phyloP scores from a whole-genome alignment of 2,797 vertebrate species.

The Lophura swinhoii region DNA sequence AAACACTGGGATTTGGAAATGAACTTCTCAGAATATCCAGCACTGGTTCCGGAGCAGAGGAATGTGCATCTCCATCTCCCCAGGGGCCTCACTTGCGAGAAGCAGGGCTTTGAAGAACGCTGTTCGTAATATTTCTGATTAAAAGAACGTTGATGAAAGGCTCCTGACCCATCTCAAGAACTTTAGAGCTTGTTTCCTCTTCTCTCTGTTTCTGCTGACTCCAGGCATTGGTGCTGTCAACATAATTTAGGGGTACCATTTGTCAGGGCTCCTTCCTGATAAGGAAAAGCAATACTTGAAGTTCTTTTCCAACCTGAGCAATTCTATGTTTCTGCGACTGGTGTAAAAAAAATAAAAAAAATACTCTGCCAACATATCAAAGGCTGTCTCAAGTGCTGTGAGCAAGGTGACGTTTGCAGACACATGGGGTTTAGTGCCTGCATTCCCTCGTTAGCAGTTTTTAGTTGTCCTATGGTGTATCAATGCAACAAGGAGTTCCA shows the following conservation, averaged over 20 bases:
- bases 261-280: background rate
- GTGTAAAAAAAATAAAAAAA: background rate
- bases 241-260: slow-evolving; percentile 23
- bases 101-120: background rate
- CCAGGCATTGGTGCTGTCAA: background rate
- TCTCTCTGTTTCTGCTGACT: slow-evolving; percentile 6
- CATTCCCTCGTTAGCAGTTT: background rate
- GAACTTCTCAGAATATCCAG: slow-evolving; percentile 32
- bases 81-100: background rate
- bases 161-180: slow-evolving; percentile 19
- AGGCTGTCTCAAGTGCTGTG: background rate
- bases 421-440: background rate
- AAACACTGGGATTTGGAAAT: slow-evolving; percentile 11
- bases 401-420: slow-evolving; percentile 20
- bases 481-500: background rate
- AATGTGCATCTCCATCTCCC: fast-evolving
- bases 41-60: background rate
- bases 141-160: slow-evolving; percentile 13
- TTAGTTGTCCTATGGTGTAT: background rate
- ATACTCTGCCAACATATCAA: background rate
- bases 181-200: slow-evolving; percentile 6
- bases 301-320: too few species aligned
- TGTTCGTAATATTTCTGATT: slow-evolving; percentile 31
- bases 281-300: background rate
- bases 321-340: too few species aligned